Percentiles rank a stretch among this genome's conserved stretches.
These are phyloP conservation scores for Eubasilissa regina DNA, from an alignment of 1,140 invertebrate species.

Conservation along the genomic window DNA sequence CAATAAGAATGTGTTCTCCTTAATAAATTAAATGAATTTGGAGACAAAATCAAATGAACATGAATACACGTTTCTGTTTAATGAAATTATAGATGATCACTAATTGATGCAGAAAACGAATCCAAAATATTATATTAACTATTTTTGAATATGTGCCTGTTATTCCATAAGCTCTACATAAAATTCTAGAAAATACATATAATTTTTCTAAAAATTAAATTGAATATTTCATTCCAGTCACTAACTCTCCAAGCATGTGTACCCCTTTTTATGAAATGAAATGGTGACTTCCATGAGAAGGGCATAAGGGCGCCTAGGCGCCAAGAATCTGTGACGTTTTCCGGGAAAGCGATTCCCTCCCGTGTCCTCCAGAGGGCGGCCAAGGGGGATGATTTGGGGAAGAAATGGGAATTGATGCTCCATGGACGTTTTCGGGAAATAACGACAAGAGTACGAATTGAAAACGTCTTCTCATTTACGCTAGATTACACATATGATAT, in stretches of 20 bases:
- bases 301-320: conserved; percentile 24
- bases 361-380: conserved; percentile 1
- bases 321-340: conserved; percentile 29
- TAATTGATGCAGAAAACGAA: no score
- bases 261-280: conserved; percentile 11
- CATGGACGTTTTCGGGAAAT: conserved; percentile 47
- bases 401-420: conserved; percentile 28
- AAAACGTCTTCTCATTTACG: conserved; percentile 36
- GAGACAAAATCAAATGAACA: no score
- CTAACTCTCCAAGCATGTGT: background rate
- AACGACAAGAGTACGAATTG: conserved; percentile 39
- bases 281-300: conserved; percentile 12
- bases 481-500: background rate
- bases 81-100: no score
- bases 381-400: background rate
- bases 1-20: no score
- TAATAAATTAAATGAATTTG: no score
- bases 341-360: conserved; percentile 2
- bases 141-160: background rate
- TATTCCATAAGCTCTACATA: background rate
- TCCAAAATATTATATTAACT: no score
- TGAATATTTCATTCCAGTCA: background rate
- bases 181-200: background rate
- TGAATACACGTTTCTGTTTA: no score
- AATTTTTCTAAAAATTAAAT: background rate